Base-by-base conservation (phyloP, 2,113 vertebrate genomes). In the Trematomus loennbergii region DNA sequence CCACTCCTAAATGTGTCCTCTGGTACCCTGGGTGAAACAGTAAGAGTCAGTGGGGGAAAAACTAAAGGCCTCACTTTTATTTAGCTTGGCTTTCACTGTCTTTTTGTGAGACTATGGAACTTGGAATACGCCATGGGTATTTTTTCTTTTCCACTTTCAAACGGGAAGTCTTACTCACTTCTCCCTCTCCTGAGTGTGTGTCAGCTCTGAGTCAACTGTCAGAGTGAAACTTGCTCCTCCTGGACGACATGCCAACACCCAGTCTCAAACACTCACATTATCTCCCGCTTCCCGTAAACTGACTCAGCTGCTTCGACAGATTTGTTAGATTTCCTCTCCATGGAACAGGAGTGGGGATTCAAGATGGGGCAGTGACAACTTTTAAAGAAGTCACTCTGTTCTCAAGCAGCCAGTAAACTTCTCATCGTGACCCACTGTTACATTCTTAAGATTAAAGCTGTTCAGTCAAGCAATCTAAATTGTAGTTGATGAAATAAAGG, bases 101-200 rank as follows among this genome's bases (percentile, higher is more conserved):
- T 83, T 76, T 85, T 75, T 67, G 75, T 68, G 63, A 81, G 61
- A 29, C 18, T 22, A 43, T 87, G 86, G 86, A 87, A 83, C 64
- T 70, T 82, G 36, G 75, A 86, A 75, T 22, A 61, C 73, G 65
- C 40, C 22, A 0, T 48, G 74, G 48, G 72, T 74, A 69, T 86
- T 88, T 74, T 36, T 46, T 82, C 61, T 84, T 62, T 89, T 87
- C 81, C 85, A 79, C 58, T 80, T 76, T 68, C 16, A 55, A 71
- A 82, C 40, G 72, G 81, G 66, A 83, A 78, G 43, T 58, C 82
- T 94, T 88, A 91, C 78, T 92, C 91, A 93, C 78, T 84, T 91
- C 82, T 93, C 83, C 87, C 86, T 79, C 57, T 81, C 43, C 50
- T 49, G 40, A 68, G 72, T 13, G 64, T 82, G 82, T 64, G 82